Percentiles rank a stretch among this genome's conserved stretches.
Evolutionary conservation across 2,113 vertebrate species (phyloP).

Genomic region (Gadus chalcogrammus): DNA sequence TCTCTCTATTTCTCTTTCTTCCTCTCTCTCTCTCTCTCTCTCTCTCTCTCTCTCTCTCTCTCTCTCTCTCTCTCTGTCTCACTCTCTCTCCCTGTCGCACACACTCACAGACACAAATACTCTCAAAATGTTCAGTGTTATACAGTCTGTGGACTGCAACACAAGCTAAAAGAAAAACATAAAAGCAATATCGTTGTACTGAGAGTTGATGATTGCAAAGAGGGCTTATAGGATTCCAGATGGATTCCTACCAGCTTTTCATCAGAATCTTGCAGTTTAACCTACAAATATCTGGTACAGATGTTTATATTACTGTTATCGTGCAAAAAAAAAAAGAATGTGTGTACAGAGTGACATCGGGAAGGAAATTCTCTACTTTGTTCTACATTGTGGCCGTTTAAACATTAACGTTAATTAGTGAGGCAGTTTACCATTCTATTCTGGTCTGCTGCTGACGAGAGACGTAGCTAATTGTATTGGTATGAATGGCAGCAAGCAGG

Average conservation of each 20-base stretch:
- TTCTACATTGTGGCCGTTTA: slow-evolving; percentile 3
- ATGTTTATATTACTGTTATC: slow-evolving; percentile 11
- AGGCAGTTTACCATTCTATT: slow-evolving; percentile 27
- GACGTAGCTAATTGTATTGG: slow-evolving; percentile 54
- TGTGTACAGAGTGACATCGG: too few species aligned
- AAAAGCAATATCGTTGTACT: slow-evolving; percentile 18
- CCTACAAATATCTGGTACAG: background rate
- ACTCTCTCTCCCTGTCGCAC: background rate
- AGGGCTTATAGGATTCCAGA: slow-evolving; percentile 5
- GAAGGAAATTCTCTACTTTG: too few species aligned
- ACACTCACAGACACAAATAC: background rate
- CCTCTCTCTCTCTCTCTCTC: too few species aligned
- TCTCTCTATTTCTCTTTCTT: slow-evolving; percentile 13
- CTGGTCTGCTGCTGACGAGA: slow-evolving; percentile 29
- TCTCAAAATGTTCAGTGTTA: slow-evolving; percentile 17
- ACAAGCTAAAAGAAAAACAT: slow-evolving; percentile 27
- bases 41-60: too few species aligned
- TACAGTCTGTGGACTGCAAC: slow-evolving; percentile 18
- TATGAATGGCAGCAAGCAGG: slow-evolving; percentile 55
- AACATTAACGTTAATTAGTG: slow-evolving; percentile 34
- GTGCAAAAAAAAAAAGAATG: background rate
- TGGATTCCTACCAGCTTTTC: background rate
- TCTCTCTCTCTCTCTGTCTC: background rate
- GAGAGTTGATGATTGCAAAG: background rate
- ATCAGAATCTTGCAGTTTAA: slow-evolving; percentile 7